phyloP scores from a whole-genome alignment of 2,113 vertebrate species.

The Isichthys henryi region DNA sequence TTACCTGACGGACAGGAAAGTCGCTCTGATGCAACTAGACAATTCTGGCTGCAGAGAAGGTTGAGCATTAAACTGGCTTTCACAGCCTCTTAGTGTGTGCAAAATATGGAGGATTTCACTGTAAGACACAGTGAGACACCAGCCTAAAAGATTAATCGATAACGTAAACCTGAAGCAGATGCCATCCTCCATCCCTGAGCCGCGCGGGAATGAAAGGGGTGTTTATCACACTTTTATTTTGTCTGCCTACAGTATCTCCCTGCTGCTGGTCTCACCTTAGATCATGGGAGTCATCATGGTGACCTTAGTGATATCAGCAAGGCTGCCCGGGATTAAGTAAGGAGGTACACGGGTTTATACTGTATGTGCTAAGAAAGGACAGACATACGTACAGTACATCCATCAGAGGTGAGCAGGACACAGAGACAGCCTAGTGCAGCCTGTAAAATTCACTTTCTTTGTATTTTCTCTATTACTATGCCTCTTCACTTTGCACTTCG shows the following conservation, averaged over 20 bases:
- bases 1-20: not conserved
- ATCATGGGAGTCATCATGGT: not conserved
- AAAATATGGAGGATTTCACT: not conserved
- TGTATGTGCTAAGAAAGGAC: not conserved
- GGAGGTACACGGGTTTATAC: too few relatives aligned
- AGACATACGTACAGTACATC: too few relatives aligned
- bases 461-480: not conserved
- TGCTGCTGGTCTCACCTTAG: not conserved
- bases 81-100: not conserved
- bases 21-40: not conserved
- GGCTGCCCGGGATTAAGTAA: not conserved
- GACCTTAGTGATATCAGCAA: not conserved
- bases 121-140: not conserved
- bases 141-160: not conserved
- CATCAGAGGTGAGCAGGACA: not conserved
- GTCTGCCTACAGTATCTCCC: not conserved
- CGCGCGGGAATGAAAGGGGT: not conserved
- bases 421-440: not conserved
- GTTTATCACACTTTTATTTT: not conserved
- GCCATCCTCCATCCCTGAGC: not conserved
- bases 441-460: not conserved
- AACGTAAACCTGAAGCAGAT: not conserved
- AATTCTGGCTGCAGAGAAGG: not conserved
- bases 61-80: not conserved
- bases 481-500: not conserved